Base-by-base conservation (phyloP, 2,888 invertebrate genomes). In the Brenthis hecate region DNA sequence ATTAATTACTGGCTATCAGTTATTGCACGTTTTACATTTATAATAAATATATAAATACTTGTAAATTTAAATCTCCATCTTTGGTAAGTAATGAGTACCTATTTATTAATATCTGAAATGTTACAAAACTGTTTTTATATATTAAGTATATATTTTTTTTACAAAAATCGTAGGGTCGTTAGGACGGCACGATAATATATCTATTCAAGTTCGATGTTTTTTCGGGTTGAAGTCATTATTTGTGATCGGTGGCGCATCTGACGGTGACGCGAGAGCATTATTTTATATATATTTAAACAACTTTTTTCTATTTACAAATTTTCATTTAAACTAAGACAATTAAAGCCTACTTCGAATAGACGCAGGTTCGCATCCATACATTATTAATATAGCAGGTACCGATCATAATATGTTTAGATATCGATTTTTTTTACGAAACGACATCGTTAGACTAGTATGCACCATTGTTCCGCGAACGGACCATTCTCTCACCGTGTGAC, bases 11-110 rank as follows among this genome's bases (percentile, higher is more conserved):
- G 88, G 81, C 92, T 93, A 93, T 92, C 89, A 91, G 85, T 93
- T 93, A 93, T 93, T 93, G 93, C 93, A 93, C 93, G 87, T 91
- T 92, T 93, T 92, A 92, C 87, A 91, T 91, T 91, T 89, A 91
- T 87, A 91, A 92, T 93, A 92, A 91, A 92, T 92, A 92, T 91
- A 92, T 92, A 92, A 92, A 91, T 92, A 92, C 90, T 92, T 92
- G 91, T 91, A 92, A 91, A 91, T 91, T 91, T 86, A 83, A 84
- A 85, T 91, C 85, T 90, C 83, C 89, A 88, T 91, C 86, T 92
- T 90, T 90, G 88, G 90, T 91, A 90, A 89, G 88, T 89, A 86
- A 89, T 89, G 91, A 89, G 87, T 89, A 88, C 89, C 90, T 91
- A 91, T 91, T 83, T 83, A 77, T 85, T 89, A 87, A 88, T 91